phyloP scores from a whole-genome alignment of 1,140 invertebrate genomes.

The Drosophila novamexicana region DNA sequence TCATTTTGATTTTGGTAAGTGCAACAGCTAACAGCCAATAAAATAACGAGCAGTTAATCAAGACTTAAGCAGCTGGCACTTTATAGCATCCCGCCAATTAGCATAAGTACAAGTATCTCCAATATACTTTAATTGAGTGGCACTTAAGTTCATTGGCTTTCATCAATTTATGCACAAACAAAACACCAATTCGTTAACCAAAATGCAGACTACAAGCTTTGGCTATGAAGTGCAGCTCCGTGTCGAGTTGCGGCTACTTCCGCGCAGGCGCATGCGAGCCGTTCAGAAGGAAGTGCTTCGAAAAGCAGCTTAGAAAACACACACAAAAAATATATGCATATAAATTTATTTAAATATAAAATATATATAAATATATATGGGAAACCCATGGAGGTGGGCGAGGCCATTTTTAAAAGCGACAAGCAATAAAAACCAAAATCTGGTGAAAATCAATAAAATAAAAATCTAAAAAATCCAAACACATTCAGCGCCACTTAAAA shows the following conservation, averaged over 20 bases:
- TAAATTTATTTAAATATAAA: background rate
- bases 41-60: background rate
- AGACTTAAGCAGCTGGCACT: conserved; percentile 14
- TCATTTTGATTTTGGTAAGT: conserved; percentile 74
- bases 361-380: background rate
- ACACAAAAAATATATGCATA: conserved; percentile 4
- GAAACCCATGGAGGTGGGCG: background rate
- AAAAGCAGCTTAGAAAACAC: conserved; percentile 19
- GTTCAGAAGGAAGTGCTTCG: conserved; percentile 56
- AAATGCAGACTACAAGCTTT: conserved; percentile 7
- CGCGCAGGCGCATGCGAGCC: conserved; percentile 64
- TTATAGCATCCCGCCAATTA: background rate
- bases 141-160: conserved; percentile 31
- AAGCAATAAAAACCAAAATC: conserved; percentile 15
- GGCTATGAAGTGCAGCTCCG: background rate
- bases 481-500: conserved; percentile 21
- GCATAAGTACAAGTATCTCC: conserved; percentile 32
- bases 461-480: conserved; percentile 7
- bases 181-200: conserved; percentile 14
- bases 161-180: conserved; percentile 13
- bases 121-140: conserved; percentile 32
- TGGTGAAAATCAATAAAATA: conserved; percentile 27
- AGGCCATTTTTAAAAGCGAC: background rate
- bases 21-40: conserved; percentile 5
- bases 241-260: conserved; percentile 35